Base-by-base conservation (phyloP, 2,888 invertebrate species). In the Syrphus vitripennis region DNA sequence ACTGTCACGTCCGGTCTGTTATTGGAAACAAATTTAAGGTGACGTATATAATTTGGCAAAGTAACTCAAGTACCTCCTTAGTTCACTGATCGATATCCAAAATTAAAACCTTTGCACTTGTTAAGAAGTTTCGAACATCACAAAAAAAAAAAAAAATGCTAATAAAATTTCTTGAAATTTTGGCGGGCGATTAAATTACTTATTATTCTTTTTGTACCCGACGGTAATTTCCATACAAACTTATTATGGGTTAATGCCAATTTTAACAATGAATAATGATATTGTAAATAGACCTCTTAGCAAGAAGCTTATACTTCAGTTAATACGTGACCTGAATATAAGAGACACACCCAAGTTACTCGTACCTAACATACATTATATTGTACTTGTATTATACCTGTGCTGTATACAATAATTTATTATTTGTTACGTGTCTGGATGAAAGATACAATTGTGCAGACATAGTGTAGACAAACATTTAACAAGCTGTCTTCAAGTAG, bases 261-360 rank as follows among this genome's bases (percentile, higher is more conserved):
- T 48, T 50, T 67, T 50, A 50, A 50, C 67, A 67, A 50, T 50
- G 34, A 67, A 67, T 50, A 50, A 67, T 50, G n/a, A 67, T n/a
- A n/a, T 29, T 67, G 67, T 67, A 37, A 67, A 50, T 67, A 67
- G 50, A 48, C 16, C 34, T 50, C 34, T 50, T 50, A 34, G 24
- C 48, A 48, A 24, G 9, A 34, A 67, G 34, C 50, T 24, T 50
- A 34, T 14, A 24, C 1, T 14, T 3, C 7, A n/a, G 5, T 1
- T 24, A 6, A 26, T 37, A 59, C 65, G 65, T 65, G 65, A 65
- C 65, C 65, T 29, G 65, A 65, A 65, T 53, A 26, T 55, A 29
- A 40, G 19, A 65, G 65, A 65, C 65, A 65, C 65, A 45, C 65
- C 65, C 45, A 65, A 57, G 12, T 57, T 19, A 21, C 10, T 19